Evolutionary conservation across 1,140 invertebrate species (phyloP).

Genomic region (Streblospio benedicti): DNA sequence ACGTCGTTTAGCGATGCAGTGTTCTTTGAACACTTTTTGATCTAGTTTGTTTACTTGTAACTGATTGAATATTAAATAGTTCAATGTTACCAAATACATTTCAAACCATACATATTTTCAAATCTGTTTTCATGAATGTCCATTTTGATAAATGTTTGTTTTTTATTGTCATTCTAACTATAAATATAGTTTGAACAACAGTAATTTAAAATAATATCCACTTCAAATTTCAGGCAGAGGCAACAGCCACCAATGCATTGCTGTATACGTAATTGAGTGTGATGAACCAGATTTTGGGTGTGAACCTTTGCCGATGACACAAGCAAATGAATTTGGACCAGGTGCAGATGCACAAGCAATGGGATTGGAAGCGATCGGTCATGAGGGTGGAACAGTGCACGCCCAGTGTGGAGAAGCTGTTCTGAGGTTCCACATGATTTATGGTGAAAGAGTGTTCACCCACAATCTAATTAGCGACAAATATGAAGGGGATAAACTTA

Average conservation of each 20-base stretch:
- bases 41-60: too few species aligned
- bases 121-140: too few species aligned
- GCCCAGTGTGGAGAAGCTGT: slow-evolving; percentile 4
- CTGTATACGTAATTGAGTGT: slow-evolving; percentile 11
- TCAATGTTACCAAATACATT: too few species aligned
- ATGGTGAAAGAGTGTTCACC: neutral
- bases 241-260: neutral
- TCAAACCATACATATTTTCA: too few species aligned
- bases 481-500: neutral
- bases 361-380: slow-evolving; percentile 7
- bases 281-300: slow-evolving; percentile 12
- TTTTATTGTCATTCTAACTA: too few species aligned
- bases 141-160: too few species aligned
- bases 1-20: too few species aligned
- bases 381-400: slow-evolving; percentile 7
- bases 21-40: too few species aligned
- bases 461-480: neutral
- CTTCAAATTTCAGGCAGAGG: too few species aligned
- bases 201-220: too few species aligned
- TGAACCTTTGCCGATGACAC: slow-evolving; percentile 7
- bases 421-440: neutral
- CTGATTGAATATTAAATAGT: too few species aligned
- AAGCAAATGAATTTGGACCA: slow-evolving; percentile 3
- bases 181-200: too few species aligned
- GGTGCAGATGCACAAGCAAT: neutral